These are phyloP conservation scores for Bryconaethiops microstoma DNA, from an alignment of 2,797 vertebrate genomes.

Conservation along the genomic window DNA sequence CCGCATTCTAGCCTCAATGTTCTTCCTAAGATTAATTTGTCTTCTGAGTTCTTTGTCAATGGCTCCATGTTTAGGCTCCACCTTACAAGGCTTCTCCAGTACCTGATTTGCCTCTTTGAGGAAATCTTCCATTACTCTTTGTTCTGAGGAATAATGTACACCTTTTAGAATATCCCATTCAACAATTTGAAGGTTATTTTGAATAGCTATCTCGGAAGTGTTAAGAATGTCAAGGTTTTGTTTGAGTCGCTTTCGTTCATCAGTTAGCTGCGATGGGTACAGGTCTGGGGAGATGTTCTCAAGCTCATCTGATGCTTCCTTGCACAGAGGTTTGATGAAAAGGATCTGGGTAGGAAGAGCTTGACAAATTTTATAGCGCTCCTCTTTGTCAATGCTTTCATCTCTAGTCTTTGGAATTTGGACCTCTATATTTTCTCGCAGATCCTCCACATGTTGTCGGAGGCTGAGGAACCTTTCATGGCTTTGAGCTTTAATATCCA, in stretches of 20 bases:
- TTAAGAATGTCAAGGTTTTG: conserved; percentile 63
- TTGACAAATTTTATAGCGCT: conserved; percentile 70
- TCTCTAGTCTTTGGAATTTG: conserved; percentile 69
- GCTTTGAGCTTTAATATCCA: conserved; percentile 70
- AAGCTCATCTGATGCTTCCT: conserved; percentile 67
- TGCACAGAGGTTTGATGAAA: conserved; percentile 64
- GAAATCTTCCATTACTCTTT: conserved; percentile 53
- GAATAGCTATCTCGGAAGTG: conserved; percentile 59
- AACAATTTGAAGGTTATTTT: conserved; percentile 68
- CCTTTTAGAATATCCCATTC: conserved; percentile 67
- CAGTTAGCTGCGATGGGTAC: conserved; percentile 70
- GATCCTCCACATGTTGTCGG: conserved; percentile 73
- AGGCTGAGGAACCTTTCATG: conserved; percentile 73
- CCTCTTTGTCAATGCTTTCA: conserved; percentile 46
- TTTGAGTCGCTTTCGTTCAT: conserved; percentile 67
- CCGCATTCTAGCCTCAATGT: conserved; percentile 73
- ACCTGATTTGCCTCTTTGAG: conserved; percentile 61
- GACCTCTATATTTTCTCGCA: conserved; percentile 72
- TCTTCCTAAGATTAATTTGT: conserved; percentile 75
- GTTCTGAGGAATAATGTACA: conserved; percentile 65
- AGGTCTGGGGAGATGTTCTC: conserved; percentile 71
- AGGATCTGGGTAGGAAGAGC: conserved; percentile 68
- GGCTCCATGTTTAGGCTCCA: conserved; percentile 69
- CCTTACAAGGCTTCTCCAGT: conserved; percentile 66
- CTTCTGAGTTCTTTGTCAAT: conserved; percentile 75